Evolutionary conservation across 2,113 vertebrate genomes (phyloP).

Genomic region (Muntiacus muntjak): DNA sequence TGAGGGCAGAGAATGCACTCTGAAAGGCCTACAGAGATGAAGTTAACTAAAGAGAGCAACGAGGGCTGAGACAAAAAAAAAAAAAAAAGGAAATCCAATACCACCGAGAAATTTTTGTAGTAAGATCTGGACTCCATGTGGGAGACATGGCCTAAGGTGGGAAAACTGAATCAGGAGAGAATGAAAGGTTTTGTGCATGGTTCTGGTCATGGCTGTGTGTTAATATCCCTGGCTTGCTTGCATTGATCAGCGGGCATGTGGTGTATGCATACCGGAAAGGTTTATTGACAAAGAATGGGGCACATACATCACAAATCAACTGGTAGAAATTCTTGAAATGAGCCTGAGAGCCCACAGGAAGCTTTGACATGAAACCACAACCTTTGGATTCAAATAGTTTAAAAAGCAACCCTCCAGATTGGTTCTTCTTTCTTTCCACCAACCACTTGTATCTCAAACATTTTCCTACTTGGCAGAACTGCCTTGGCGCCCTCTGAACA

Average conservation of each 20-base stretch:
- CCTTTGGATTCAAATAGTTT: background rate
- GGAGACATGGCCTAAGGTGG: background rate
- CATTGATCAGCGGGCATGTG: background rate
- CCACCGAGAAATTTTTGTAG: background rate
- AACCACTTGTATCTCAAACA: constrained; percentile 1
- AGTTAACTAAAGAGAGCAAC: background rate
- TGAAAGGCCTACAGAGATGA: background rate
- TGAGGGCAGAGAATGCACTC: background rate
- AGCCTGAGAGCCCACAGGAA: background rate
- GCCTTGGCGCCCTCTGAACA: background rate
- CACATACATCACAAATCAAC: background rate
- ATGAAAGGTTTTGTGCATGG: background rate
- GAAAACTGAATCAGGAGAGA: background rate
- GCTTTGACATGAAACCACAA: background rate
- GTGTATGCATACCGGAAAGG: background rate
- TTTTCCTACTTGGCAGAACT: constrained; percentile 30
- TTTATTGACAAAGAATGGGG: background rate
- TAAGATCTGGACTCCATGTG: background rate
- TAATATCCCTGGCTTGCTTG: background rate
- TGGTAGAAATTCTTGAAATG: background rate
- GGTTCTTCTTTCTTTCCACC: background rate
- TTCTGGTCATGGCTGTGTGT: background rate
- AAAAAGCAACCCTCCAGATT: background rate
- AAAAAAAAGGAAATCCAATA: background rate
- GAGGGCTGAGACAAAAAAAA: background rate